These are phyloP conservation scores for Micromussa lordhowensis DNA, from an alignment of 92 coral and sea anemone species.

Conservation along the genomic window DNA sequence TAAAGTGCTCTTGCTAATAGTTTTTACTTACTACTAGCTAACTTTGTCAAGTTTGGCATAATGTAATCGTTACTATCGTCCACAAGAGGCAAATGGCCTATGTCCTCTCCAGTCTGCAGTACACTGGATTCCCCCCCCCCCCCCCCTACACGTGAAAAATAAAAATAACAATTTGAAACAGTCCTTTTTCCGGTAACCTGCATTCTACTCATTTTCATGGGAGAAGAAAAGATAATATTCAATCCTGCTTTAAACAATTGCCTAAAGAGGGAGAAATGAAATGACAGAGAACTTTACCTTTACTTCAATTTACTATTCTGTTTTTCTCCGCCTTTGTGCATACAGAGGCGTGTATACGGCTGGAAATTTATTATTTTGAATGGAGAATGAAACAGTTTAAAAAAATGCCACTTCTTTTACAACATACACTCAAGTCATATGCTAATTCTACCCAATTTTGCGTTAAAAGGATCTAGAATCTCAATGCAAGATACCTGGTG, in stretches of 20 bases:
- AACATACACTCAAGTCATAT: not conserved
- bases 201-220: not conserved
- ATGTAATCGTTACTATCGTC: not conserved
- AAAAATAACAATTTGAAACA: not conserved
- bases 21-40: not conserved
- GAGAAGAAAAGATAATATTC: not conserved
- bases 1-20: not conserved
- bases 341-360: not conserved
- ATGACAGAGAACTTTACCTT: not conserved
- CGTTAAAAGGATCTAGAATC: not conserved
- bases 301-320: not conserved
- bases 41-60: not conserved
- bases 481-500: not conserved
- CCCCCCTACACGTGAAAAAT: not conserved
- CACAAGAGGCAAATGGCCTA: not conserved
- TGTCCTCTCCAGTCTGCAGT: not conserved
- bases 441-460: not conserved
- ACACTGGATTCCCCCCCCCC: not conserved
- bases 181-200: not conserved
- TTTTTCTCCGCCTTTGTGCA: not conserved
- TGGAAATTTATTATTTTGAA: not conserved
- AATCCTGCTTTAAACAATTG: not conserved
- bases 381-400: not conserved
- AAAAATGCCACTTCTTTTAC: not conserved
- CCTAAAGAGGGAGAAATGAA: not conserved